Evolutionary conservation across 1,140 invertebrate genomes (phyloP), one percentile per base, ranked within the genome.

Genomic region (Leptinotarsa defecta): DNA sequence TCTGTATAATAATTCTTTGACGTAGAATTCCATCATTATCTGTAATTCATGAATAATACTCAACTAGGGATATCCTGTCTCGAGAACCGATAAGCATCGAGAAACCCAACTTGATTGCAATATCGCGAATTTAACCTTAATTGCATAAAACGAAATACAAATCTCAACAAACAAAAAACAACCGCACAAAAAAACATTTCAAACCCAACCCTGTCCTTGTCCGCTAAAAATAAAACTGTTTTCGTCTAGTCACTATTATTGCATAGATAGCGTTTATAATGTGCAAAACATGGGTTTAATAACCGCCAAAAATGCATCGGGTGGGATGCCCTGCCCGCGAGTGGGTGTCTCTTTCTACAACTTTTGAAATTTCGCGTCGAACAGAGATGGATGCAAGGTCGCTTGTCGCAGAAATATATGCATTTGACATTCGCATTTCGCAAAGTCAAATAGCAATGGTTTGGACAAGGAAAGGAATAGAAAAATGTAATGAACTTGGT

Each of bases 361-460:
- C 19, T 8, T 13, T 8, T 1, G 3, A 22, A 65, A 57, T 15
- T 57, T 57, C 52, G 52, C 52, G 13, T 13, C 8, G n/a, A 61
- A 65, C 27, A 43, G 34, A 22, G 71, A 73, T 27, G 62, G 62
- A 13, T 5, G 13, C 11, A 13, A 49, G 24, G n/a, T 20, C 4
- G 13, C 5, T 34, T 64, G 63, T 64, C 71, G 61, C 20, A 24
- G 20, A 19, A 20, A 19, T 67, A 77, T 73, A 68, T 65, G 72
- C 71, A 52, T 79, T 80, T 80, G 79, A 80, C 79, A 78, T 80
- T 78, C 74, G 74, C 67, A 74, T 74, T 78, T 74, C 74, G 68
- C 75, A 80, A 78, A 80, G 77, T 79, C 78, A 79, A 79, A 79
- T 79, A 76, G 78, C 78, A 63, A 76, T 67, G 71, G 68, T 65